A percentile compares a stretch with the other conserved stretches of the same genome.
These are phyloP conservation scores for Chrysomela aeneicollis DNA, from an alignment of 2,888 invertebrate genomes.

Conservation along the genomic window DNA sequence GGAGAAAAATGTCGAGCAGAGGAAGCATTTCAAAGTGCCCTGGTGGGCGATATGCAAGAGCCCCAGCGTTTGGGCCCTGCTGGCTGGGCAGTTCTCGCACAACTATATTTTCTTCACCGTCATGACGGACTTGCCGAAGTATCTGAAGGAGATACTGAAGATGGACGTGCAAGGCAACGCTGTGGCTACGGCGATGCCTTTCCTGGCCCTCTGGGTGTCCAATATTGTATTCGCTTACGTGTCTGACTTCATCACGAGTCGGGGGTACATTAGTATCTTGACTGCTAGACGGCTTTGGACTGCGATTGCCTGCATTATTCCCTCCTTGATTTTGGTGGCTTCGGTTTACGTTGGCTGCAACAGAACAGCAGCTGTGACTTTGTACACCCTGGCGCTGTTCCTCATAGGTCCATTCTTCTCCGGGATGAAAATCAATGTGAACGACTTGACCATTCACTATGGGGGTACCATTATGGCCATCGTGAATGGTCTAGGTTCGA, in stretches of 20 bases:
- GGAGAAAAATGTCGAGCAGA: slow-evolving; percentile 14
- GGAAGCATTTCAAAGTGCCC: slow-evolving; percentile 25
- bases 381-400: slow-evolving; percentile 13
- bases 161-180: slow-evolving; percentile 69
- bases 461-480: slow-evolving; percentile 32
- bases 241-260: slow-evolving; percentile 71
- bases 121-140: slow-evolving; percentile 71
- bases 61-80: slow-evolving; percentile 55
- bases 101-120: slow-evolving; percentile 73
- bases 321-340: slow-evolving; percentile 11
- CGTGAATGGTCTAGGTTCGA: slow-evolving; percentile 27
- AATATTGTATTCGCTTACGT: slow-evolving; percentile 68
- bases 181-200: slow-evolving; percentile 68
- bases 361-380: slow-evolving; percentile 11
- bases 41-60: slow-evolving; percentile 24
- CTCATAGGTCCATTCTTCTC: slow-evolving; percentile 29
- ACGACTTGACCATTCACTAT: slow-evolving; percentile 30
- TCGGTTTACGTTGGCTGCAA: slow-evolving; percentile 26
- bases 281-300: slow-evolving; percentile 63
- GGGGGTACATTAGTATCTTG: slow-evolving; percentile 64
- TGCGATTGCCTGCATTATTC: slow-evolving; percentile 14
- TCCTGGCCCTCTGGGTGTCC: slow-evolving; percentile 69
- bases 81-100: slow-evolving; percentile 72
- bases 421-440: slow-evolving; percentile 35
- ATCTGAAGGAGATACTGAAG: slow-evolving; percentile 70